Base-by-base conservation (phyloP, 2,797 vertebrate genomes). In the Echiichthys vipera region DNA sequence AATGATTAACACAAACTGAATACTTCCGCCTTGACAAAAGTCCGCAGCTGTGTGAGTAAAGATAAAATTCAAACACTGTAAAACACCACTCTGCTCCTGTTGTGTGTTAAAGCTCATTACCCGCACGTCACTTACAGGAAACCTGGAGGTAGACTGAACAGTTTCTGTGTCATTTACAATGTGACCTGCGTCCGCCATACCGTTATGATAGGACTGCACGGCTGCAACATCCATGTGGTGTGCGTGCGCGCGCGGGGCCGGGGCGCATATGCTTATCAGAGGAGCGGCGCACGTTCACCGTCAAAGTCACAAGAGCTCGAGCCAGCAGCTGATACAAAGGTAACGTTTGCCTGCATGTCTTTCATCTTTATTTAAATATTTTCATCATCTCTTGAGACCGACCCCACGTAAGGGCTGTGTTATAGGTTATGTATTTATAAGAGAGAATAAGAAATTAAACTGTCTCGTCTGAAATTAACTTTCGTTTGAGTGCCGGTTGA, bases 161-260 rank as follows among this genome's bases (percentile, higher is more conserved):
- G 20, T 13, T 36, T 11, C 1, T 0, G 0, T 11, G 29, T 62
- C 63, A 43, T 20, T 51, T 80, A n/a, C 89, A 89, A 89, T 84
- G 90, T 92, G 87, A 92, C 89, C 83, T 43, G 47, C 0, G 59
- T 87, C 93, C 92, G 94, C 94, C 94, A 94, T 94, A 71, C 58
- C 74, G 32, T 15, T 10, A 5, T 7, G 24, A 57, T 30, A 5
- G 7, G 4, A 27, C 69, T 18, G 92, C 94, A 95, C 93, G 93
- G 58, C 74, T 14, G 47, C 88, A 29, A 5, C 30, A 24, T 45
- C 27, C 1, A 25, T 3, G 34, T 12, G 24, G 58, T 71, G 79
- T 40, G 53, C n/a, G 67, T 71, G 81, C 51, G 58, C 39, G 36
- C 3, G 51, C 47, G 73, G 59, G 71, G 67, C 34, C 6, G n/a